Base-by-base conservation (phyloP, 2,113 vertebrate genomes). In the Chloroceryle aenea region DNA sequence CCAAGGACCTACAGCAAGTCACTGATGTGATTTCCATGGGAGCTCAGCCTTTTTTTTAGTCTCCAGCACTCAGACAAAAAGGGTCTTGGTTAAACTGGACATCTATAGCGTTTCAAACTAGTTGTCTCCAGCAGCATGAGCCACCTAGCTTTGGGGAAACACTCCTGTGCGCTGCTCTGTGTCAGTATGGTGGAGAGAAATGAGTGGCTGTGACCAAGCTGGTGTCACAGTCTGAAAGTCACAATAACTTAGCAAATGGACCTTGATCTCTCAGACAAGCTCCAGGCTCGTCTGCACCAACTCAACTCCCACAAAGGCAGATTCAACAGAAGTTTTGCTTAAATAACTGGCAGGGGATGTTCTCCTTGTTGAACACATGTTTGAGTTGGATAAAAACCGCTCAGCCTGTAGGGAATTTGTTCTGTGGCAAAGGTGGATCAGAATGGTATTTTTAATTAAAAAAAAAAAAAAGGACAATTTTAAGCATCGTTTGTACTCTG, bases 351-450 rank as follows among this genome's bases (percentile, higher is more conserved):
- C 2, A 4, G 22, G 45, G 40, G 45, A 61, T 62, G n/a, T 78
- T 81, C 53, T 89, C 0, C 0, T 36, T 89, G 72, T 61, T 87
- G 30, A 94, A 71, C 50, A 42, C 38, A 74, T 94, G 85, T 94
- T 96, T 85, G 58, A 53, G 66, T 14, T 87, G 85, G 81, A 91
- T 34, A 52, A 81, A 91, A 89, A 50, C 30, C 6, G 2, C 85
- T 94, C 48, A 90, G 84, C 61, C 87, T 94, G 69, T 79, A 36
- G 73, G 58, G 73, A 81, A 92, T 75, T 69, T 52, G 42, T n/a
- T 43, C 84, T 72, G 48, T 50, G 81, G 66, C 48, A 85, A 94
- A 92, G 64, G 48, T 62, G 0, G 53, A 95, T 55, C 40, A 45
- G 48, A 96, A 89, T 0, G 10, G 62, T 79, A 68, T 86, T 95